A percentile compares a stretch with the other conserved stretches of the same genome.
These are phyloP conservation scores for Loriculus beryllinus DNA, from an alignment of 2,797 vertebrate genomes.

Conservation along the genomic window DNA sequence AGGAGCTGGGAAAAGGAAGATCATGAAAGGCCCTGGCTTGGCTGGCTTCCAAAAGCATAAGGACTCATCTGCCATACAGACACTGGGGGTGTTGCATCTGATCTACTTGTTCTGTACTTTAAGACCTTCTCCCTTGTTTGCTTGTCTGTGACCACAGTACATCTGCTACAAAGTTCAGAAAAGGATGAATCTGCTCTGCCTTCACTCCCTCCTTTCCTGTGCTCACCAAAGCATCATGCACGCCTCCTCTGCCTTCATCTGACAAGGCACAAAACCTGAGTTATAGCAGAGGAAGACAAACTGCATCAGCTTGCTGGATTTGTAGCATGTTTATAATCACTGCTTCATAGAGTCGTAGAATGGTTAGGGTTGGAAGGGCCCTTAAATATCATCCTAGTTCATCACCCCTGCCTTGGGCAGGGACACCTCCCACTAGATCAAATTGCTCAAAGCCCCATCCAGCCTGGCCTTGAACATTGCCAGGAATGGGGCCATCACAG, in stretches of 20 bases:
- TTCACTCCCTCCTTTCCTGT: neutral
- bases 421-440: neutral
- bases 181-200: neutral
- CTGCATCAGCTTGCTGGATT: neutral
- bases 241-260: neutral
- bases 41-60: slow-evolving; percentile 8
- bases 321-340: neutral
- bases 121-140: slow-evolving; percentile 1
- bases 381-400: neutral
- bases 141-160: slow-evolving; percentile 10
- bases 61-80: slow-evolving; percentile 37
- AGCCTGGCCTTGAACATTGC: neutral
- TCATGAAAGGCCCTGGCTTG: slow-evolving; percentile 11
- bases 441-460: neutral
- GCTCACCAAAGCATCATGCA: neutral
- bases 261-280: neutral
- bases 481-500: too few relatives aligned
- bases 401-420: neutral
- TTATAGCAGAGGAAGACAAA: neutral
- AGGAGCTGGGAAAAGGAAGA: neutral
- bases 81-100: neutral
- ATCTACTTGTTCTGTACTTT: slow-evolving; percentile 18
- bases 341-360: neutral
- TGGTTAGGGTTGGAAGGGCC: neutral
- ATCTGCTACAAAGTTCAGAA: slow-evolving; percentile 11